Evolutionary conservation across 2,797 vertebrate species (phyloP).

Genomic region (Sebastiscus albofasciatus): DNA sequence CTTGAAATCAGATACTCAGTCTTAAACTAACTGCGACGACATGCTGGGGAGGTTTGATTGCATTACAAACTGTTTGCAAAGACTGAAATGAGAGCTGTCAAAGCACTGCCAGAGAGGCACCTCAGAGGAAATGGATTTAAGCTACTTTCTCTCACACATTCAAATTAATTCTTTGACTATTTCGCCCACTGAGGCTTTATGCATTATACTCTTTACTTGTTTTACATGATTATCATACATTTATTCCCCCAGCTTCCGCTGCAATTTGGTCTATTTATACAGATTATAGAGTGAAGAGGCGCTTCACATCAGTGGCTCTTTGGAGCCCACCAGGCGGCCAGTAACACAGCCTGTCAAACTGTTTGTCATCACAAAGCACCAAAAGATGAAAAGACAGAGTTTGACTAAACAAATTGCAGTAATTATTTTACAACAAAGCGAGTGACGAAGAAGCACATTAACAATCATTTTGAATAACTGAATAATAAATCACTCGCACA

Average conservation of each 20-base stretch:
- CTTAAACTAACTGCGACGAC: no score
- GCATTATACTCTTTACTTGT: background rate
- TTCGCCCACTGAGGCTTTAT: no score
- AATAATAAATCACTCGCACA: background rate
- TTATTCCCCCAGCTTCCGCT: background rate
- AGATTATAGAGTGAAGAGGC: background rate
- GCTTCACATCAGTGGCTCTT: background rate
- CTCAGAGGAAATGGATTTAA: no score
- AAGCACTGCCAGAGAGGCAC: no score
- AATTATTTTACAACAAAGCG: background rate
- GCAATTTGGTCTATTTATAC: background rate
- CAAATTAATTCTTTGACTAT: no score
- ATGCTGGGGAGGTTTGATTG: background rate
- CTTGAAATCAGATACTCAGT: no score
- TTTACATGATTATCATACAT: background rate
- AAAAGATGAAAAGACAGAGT: background rate
- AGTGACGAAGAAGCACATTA: background rate
- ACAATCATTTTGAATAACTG: background rate
- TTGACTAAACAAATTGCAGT: background rate
- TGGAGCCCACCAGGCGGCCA: no score
- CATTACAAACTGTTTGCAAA: background rate
- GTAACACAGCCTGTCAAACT: no score
- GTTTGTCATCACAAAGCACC: no score
- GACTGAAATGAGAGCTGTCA: background rate
- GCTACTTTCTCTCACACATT: no score